Evolutionary conservation across 1,140 invertebrate species (phyloP).

Genomic region (Camponotus vicinus): DNA sequence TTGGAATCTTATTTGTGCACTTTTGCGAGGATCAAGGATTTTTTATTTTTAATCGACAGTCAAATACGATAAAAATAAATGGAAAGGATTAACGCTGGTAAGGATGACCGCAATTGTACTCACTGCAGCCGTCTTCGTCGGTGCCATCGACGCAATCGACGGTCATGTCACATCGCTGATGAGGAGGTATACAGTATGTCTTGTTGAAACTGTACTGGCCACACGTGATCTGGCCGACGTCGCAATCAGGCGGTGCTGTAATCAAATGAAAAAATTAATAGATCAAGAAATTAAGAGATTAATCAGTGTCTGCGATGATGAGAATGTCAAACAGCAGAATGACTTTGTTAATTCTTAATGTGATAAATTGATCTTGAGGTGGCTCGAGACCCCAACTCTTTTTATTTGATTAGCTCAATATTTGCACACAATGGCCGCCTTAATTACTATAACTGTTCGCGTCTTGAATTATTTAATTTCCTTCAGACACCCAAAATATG

Average conservation of each 20-base stretch:
- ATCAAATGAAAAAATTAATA: slow-evolving; percentile 40
- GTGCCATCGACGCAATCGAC: slow-evolving; percentile 97
- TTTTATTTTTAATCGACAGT: too few species aligned
- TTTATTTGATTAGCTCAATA: background rate
- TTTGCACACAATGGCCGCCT: background rate
- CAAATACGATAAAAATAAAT: background rate
- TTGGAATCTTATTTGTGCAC: background rate
- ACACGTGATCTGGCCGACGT: slow-evolving; percentile 94
- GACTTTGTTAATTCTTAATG: background rate
- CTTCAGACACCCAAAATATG: background rate
- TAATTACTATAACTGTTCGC: background rate
- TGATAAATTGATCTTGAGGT: background rate
- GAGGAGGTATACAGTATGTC: slow-evolving; percentile 96
- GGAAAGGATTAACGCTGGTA: background rate
- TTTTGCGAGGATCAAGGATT: too few species aligned
- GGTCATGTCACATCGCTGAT: slow-evolving; percentile 96
- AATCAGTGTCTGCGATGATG: background rate
- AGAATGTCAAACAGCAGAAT: background rate
- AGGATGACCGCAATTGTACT: slow-evolving; percentile 86
- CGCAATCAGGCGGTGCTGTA: slow-evolving; percentile 96
- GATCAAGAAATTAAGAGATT: background rate
- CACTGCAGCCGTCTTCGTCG: slow-evolving; percentile 97
- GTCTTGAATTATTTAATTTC: background rate
- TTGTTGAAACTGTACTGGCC: slow-evolving; percentile 97
- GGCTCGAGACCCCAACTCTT: background rate